Evolutionary conservation across 2,888 invertebrate species (phyloP).

Genomic region (Drosophila tanythrix): DNA sequence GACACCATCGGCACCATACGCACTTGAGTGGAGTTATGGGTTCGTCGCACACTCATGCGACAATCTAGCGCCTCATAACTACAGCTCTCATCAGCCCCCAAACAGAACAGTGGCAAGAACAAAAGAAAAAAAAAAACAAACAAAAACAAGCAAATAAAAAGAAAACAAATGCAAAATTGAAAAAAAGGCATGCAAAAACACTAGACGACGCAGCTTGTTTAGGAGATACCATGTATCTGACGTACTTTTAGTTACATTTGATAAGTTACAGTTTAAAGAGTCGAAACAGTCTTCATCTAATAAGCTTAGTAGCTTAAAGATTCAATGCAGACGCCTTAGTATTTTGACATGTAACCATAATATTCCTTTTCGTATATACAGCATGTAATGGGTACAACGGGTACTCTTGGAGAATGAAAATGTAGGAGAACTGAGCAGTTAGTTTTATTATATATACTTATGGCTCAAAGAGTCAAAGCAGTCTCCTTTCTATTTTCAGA

Average conservation of each 20-base stretch:
- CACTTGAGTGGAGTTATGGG: slow-evolving; percentile 16
- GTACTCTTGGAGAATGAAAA: background rate
- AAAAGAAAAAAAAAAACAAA: too few species aligned
- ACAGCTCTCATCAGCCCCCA: slow-evolving; percentile 9
- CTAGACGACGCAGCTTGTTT: background rate
- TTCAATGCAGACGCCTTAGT: background rate
- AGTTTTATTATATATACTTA: background rate
- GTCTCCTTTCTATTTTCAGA: too few species aligned
- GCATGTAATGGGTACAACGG: background rate
- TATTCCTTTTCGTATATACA: background rate
- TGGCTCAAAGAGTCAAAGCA: background rate
- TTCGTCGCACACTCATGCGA: slow-evolving; percentile 26
- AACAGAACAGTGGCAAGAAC: background rate
- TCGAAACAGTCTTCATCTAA: background rate
- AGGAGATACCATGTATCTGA: background rate
- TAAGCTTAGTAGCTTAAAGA: background rate
- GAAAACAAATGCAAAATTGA: background rate
- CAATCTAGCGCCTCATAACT: slow-evolving; percentile 41
- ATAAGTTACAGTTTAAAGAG: background rate
- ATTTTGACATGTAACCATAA: background rate
- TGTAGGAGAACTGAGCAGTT: background rate
- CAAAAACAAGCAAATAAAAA: background rate
- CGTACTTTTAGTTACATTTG: background rate
- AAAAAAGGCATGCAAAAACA: background rate
- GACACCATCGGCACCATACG: slow-evolving; percentile 1